Evolutionary conservation across 2,797 vertebrate species (phyloP).

Genomic region (Miichthys miiuy): DNA sequence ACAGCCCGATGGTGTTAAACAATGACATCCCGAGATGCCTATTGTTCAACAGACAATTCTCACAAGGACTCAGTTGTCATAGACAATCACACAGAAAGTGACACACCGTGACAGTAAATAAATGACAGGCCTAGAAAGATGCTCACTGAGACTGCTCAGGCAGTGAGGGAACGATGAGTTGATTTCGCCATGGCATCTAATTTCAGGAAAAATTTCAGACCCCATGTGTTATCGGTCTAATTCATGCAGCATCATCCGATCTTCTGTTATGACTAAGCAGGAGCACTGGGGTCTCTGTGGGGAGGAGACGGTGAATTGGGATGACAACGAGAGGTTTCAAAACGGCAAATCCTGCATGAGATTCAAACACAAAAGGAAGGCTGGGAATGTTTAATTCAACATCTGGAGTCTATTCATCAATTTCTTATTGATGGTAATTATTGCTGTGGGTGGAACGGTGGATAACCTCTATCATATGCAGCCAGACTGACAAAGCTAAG

Average conservation of each 20-base stretch:
- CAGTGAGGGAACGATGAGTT: conserved; percentile 13
- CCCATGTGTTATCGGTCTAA: conserved; percentile 33
- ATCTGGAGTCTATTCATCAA: conserved; percentile 80
- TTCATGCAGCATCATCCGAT: conserved; percentile 37
- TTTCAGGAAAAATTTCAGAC: conserved; percentile 25
- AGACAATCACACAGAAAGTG: conserved; percentile 12
- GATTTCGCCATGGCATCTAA: conserved; percentile 21
- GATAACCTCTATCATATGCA: conserved; percentile 71
- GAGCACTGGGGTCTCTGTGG: conserved; percentile 19
- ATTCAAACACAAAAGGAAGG: conserved; percentile 46
- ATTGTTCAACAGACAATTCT: conserved; percentile 4
- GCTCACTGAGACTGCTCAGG: neutral
- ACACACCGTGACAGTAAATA: conserved; percentile 17
- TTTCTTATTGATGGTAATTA: conserved; percentile 76
- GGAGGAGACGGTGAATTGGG: conserved; percentile 35
- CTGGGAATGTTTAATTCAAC: conserved; percentile 69
- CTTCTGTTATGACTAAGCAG: conserved; percentile 49
- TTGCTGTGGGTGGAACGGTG: conserved; percentile 61
- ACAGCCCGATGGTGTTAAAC: conserved; percentile 21
- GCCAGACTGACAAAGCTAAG: conserved; percentile 39
- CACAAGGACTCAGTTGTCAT: conserved; percentile 10
- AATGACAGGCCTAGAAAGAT: neutral
- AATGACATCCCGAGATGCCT: conserved; percentile 4
- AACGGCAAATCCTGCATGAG: conserved; percentile 54
- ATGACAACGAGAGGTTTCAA: conserved; percentile 54